Percentiles rank a stretch among this genome's conserved stretches.
These are phyloP conservation scores for Adoxophyes honmai DNA, from an alignment of 1,140 invertebrate species.

Conservation along the genomic window DNA sequence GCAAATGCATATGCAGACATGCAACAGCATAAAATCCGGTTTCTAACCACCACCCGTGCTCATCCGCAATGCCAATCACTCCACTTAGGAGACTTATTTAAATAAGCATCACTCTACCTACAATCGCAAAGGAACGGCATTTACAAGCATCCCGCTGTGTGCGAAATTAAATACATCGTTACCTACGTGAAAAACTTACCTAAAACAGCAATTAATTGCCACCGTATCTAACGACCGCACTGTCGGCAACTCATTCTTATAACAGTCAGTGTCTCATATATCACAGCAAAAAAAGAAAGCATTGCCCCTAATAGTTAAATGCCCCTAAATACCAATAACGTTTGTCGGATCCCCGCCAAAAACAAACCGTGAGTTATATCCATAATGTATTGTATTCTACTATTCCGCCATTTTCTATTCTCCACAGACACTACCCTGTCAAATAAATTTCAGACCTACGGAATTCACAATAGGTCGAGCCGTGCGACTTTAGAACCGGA, in stretches of 20 bases:
- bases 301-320: constrained; percentile 64
- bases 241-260: constrained; percentile 59
- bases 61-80: no score
- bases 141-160: background rate
- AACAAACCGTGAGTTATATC: constrained; percentile 75
- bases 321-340: constrained; percentile 74
- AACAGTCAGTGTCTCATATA: constrained; percentile 56
- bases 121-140: no score
- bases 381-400: constrained; percentile 67
- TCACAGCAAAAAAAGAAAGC: constrained; percentile 51
- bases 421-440: constrained; percentile 72
- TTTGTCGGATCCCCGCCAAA: constrained; percentile 74
- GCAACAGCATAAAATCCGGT: no score
- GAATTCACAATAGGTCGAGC: constrained; percentile 73
- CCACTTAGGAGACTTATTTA: no score
- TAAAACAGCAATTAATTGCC: constrained; percentile 63
- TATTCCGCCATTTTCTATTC: constrained; percentile 75
- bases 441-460: constrained; percentile 73
- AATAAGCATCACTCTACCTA: no score
- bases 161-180: background rate
- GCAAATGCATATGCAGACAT: no score
- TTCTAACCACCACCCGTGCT: no score
- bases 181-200: constrained; percentile 22
- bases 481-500: constrained; percentile 46
- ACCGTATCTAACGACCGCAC: constrained; percentile 55